Percentiles rank a stretch among this genome's conserved stretches.
Evolutionary conservation across 2,888 invertebrate genomes (phyloP).

Genomic region (Teleiodes luculella): DNA sequence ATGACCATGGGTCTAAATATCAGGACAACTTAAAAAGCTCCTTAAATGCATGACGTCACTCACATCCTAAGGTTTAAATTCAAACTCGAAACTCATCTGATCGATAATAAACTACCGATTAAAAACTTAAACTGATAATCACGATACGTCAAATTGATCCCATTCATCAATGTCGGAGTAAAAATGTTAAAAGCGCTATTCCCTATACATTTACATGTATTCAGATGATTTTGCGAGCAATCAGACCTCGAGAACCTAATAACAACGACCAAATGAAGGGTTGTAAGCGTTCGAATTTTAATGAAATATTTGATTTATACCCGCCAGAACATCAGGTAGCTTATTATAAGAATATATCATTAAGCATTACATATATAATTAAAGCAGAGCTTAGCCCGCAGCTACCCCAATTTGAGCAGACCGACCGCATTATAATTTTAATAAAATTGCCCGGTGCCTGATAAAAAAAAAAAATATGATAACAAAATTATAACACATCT

Average conservation of each 20-base stretch:
- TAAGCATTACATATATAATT: conserved; percentile 78
- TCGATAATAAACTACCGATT: not conserved
- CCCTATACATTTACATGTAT: conserved; percentile 52
- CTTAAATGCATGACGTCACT: not conserved
- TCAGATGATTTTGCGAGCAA: conserved; percentile 55
- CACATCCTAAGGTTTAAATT: not conserved
- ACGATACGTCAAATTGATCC: conserved; percentile 34
- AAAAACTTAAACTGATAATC: not conserved
- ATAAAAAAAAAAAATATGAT: conserved; percentile 59
- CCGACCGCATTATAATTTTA: conserved; percentile 73
- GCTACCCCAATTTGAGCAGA: conserved; percentile 73
- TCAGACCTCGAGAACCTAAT: conserved; percentile 52
- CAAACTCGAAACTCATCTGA: not conserved
- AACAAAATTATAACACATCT: conserved; percentile 77
- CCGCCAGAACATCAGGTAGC: conserved; percentile 72
- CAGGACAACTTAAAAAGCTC: too few relatives aligned
- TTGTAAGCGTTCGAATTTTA: conserved; percentile 69
- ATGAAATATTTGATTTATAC: conserved; percentile 79
- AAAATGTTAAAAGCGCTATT: conserved; percentile 60
- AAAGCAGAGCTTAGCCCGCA: conserved; percentile 66
- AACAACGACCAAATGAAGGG: conserved; percentile 67
- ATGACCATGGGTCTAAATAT: too few relatives aligned
- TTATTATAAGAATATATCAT: conserved; percentile 78
- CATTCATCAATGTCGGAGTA: conserved; percentile 47
- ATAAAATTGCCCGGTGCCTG: conserved; percentile 71